These are phyloP conservation scores for Oceanites oceanicus DNA, from an alignment of 2,113 vertebrate species.

Conservation along the genomic window DNA sequence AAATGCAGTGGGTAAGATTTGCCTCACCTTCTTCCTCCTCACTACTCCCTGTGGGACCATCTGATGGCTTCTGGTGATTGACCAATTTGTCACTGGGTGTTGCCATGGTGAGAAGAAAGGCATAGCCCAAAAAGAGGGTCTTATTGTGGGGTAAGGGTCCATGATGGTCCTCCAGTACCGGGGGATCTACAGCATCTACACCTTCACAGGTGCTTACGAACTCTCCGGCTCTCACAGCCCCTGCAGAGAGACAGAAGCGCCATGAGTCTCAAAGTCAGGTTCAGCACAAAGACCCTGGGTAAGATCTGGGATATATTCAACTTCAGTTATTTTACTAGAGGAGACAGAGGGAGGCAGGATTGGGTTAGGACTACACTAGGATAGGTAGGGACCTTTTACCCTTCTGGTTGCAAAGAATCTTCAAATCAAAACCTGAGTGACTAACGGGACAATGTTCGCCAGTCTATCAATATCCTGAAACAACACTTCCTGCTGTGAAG, in stretches of 20 bases:
- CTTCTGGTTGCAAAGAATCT: not conserved
- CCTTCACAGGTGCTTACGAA: conserved; percentile 79
- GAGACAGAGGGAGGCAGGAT: not conserved
- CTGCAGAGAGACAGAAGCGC: conserved; percentile 32
- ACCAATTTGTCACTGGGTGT: conserved; percentile 82
- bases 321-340: not conserved
- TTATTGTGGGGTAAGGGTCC: conserved; percentile 88
- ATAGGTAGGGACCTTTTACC: not conserved
- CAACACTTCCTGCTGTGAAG: not conserved
- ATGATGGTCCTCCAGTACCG: conserved; percentile 72
- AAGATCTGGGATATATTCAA: not conserved
- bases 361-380: not conserved
- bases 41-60: conserved; percentile 66
- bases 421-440: not conserved
- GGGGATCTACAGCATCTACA: conserved; percentile 68
- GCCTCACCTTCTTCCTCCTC: conserved; percentile 90
- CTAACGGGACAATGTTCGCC: not conserved
- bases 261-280: not conserved
- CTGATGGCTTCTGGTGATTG: conserved; percentile 69
- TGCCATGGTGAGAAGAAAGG: conserved; percentile 92
- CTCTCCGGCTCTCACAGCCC: conserved; percentile 62
- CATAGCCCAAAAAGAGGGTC: conserved; percentile 93
- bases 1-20: not conserved
- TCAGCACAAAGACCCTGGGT: not conserved
- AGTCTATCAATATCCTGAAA: not conserved